Conservation (phyloP, 2,113 vertebrate genomes). For the Nyctibius bracteatus region DNA sequence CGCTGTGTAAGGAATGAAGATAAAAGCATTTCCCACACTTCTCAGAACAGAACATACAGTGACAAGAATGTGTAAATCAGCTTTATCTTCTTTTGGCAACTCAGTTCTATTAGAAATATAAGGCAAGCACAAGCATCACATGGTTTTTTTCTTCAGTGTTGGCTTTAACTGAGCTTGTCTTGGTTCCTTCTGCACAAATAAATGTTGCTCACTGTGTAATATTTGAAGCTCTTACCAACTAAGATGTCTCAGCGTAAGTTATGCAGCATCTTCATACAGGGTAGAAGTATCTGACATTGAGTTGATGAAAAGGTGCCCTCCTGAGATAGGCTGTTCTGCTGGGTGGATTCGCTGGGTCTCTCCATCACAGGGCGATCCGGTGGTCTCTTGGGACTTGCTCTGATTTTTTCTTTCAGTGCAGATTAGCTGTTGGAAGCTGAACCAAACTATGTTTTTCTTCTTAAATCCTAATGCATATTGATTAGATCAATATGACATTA, state of each 20-base stretch:
- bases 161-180: neutral
- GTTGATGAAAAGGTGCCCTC: rapidly evolving
- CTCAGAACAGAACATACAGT: neutral
- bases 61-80: neutral
- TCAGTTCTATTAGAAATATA: neutral
- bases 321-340: neutral
- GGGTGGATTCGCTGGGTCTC: neutral
- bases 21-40: neutral
- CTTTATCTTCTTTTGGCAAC: neutral
- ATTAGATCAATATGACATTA: neutral
- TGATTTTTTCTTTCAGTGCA: neutral
- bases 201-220: neutral
- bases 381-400: neutral
- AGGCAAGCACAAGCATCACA: neutral
- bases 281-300: neutral
- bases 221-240: neutral
- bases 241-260: neutral
- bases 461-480: neutral
- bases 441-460: neutral
- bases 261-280: neutral
- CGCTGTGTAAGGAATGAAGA: neutral
- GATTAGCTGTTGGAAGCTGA: neutral
- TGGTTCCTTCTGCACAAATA: neutral
- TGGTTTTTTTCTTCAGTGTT: neutral
- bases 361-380: rapidly evolving